Evolutionary conservation across 2,797 vertebrate genomes (phyloP), one percentile per base, ranked within the genome.

Genomic region (Pelodytes ibericus): DNA sequence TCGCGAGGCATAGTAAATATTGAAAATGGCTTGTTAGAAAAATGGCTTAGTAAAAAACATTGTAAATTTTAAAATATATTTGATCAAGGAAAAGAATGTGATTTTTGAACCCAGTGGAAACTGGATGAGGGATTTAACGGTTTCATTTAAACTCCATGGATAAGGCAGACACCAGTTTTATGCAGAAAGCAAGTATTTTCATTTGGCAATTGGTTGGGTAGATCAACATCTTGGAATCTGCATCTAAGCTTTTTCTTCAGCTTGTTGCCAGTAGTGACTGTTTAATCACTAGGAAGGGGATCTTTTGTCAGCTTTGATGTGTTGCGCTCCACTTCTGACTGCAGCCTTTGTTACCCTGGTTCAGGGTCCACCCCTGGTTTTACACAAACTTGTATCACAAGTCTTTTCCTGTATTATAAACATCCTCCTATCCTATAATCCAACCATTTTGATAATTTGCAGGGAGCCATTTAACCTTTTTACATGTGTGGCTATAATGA

Each of bases 1-100:
- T n/a, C n/a, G n/a, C n/a, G n/a, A n/a, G n/a, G n/a, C n/a, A n/a
- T 62, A 15, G 30, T 33, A 22, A 33, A 71, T 77, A 71, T 77
- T 77, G n/a, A n/a, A n/a, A n/a, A n/a, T n/a, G n/a, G n/a, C n/a
- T n/a, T n/a, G n/a, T n/a, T n/a, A n/a, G n/a, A n/a, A 63, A 71
- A 53, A 30, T 53, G 24, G 30, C 29, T 36, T 36, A 22, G 7
- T 51, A 71, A 11, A 30, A 61, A 47, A 71, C 31, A 16, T 27
- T 2, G 2, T 1, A 24, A 56, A n/a, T n/a, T n/a, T n/a, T n/a
- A n/a, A n/a, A n/a, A n/a, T n/a, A 56, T 22, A 59, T 26, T 25
- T 59, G 6, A 59, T 59, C 13, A 18, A 6, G 57, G 57, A 15
- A 16, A 59, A n/a, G n/a, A 56, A 56, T 25, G 4, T 31, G 18